phyloP scores from a whole-genome alignment of 2,113 vertebrate genomes.

The Ictalurus punctatus region DNA sequence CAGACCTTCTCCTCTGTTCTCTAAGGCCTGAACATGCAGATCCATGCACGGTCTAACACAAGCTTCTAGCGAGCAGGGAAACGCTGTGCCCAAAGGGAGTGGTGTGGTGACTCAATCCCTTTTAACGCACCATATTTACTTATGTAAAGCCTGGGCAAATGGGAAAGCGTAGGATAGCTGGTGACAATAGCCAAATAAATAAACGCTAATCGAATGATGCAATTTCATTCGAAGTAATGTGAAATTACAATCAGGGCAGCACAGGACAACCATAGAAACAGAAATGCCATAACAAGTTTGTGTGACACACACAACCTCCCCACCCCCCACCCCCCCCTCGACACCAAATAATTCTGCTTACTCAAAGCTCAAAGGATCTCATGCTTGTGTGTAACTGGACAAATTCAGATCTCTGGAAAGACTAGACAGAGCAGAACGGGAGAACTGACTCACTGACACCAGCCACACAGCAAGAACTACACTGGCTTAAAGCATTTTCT shows the following conservation, averaged over 20 bases:
- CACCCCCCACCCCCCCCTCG: neutral
- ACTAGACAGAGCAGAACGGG: conserved; percentile 33
- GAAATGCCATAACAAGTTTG: conserved; percentile 58
- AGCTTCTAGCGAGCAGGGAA: conserved; percentile 4
- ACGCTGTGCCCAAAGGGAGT: neutral
- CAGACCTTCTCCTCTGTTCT: neutral
- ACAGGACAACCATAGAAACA: conserved; percentile 1
- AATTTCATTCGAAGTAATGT: neutral
- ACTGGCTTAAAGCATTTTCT: neutral
- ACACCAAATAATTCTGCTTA: conserved; percentile 23
- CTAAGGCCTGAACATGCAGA: neutral
- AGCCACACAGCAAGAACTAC: neutral
- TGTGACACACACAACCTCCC: neutral
- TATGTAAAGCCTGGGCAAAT: too few relatives aligned
- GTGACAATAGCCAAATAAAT: neutral
- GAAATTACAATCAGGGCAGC: neutral
- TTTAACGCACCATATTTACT: neutral
- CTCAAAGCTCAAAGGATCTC: neutral
- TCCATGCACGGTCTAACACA: neutral
- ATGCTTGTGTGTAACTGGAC: conserved; percentile 8
- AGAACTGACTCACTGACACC: conserved; percentile 43
- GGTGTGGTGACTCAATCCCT: conserved; percentile 16
- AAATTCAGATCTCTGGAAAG: conserved; percentile 42
- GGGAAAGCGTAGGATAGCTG: neutral
- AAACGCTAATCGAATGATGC: neutral